These are phyloP conservation scores for Eumaeus atala DNA, from an alignment of 1,140 invertebrate genomes.

Conservation along the genomic window DNA sequence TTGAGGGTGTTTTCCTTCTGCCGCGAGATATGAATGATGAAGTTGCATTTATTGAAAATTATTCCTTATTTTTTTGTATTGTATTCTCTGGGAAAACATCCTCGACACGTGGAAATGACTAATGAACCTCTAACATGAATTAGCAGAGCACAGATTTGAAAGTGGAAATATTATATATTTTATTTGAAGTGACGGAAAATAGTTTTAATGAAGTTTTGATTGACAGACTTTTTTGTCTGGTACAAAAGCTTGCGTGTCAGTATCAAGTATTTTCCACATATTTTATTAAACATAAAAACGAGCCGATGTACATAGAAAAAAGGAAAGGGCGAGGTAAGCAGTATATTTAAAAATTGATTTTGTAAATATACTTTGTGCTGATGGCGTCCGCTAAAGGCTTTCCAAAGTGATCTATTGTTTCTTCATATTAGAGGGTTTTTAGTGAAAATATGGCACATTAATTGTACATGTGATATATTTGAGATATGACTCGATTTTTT, in stretches of 20 bases:
- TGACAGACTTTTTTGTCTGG: not conserved
- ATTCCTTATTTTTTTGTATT: constrained; percentile 23
- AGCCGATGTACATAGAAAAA: too few species aligned
- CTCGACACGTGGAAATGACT: constrained; percentile 15
- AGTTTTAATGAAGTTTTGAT: not conserved
- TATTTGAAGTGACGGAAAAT: not conserved
- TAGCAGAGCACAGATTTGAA: not conserved
- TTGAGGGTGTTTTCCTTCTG: constrained; percentile 30
- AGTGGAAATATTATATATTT: too few species aligned
- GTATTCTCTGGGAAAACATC: constrained; percentile 28
- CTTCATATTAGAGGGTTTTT: constrained; percentile 13
- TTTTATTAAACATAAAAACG: too few species aligned
- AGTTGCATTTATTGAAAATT: constrained; percentile 10
- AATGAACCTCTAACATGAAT: constrained; percentile 8
- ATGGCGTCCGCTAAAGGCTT: too few species aligned
- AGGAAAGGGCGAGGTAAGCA: too few species aligned
- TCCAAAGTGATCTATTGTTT: constrained; percentile 7
- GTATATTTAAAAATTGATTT: too few species aligned
- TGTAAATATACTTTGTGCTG: too few species aligned
- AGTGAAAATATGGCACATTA: constrained; percentile 25
- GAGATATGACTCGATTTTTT: constrained; percentile 31
- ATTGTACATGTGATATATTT: constrained; percentile 43
- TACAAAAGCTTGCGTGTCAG: not conserved
- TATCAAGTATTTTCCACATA: too few species aligned
- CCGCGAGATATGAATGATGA: not conserved